phyloP scores from a whole-genome alignment of 1,140 invertebrate genomes.

The Calliphora vicina region DNA sequence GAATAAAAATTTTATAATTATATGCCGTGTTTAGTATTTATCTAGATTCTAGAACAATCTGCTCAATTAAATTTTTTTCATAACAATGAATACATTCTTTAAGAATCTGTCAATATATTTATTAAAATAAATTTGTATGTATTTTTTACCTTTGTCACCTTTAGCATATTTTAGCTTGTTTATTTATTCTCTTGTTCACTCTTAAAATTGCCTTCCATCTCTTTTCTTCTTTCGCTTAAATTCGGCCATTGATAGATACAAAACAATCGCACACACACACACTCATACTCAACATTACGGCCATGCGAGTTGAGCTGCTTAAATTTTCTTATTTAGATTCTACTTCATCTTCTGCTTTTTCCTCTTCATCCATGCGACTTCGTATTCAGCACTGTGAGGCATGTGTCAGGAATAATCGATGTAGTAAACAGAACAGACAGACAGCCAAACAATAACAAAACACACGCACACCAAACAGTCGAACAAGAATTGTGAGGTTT shows the following conservation, averaged over 20 bases:
- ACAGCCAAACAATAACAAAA: neutral
- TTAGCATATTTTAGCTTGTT: neutral
- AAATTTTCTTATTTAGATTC: neutral
- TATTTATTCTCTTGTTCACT: neutral
- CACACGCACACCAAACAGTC: neutral
- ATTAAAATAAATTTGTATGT: neutral
- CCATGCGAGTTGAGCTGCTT: no score
- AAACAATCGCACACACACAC: neutral
- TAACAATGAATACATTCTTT: no score
- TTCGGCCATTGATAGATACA: neutral
- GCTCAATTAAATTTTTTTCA: no score
- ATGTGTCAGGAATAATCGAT: conserved; percentile 3
- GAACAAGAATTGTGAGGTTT: neutral
- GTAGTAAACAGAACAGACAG: conserved; percentile 11
- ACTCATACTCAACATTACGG: neutral
- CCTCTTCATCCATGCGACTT: no score
- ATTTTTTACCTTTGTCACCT: conserved; percentile 11
- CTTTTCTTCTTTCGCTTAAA: neutral
- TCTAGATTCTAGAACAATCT: no score
- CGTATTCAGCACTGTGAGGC: neutral
- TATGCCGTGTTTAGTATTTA: no score
- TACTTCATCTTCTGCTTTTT: neutral
- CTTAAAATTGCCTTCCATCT: neutral
- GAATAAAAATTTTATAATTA: no score
- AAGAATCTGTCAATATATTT: no score